Base-by-base conservation (phyloP, 2,888 invertebrate species). In the Troides oblongomaculatus region DNA sequence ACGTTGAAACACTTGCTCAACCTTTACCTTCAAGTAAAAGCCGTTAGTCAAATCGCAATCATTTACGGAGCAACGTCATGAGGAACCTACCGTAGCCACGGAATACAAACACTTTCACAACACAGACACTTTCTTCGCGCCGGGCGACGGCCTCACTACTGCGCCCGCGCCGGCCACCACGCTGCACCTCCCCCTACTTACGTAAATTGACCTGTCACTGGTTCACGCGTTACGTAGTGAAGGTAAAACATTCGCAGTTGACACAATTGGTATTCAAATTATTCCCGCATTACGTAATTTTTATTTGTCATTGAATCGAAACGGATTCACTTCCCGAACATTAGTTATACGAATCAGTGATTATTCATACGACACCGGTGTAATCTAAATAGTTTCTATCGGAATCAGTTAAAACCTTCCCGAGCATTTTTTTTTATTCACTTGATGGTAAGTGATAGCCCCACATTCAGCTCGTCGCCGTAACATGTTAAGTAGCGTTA, bases 181-280 rank as follows among this genome's bases (percentile, higher is more conserved):
- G 60, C 60, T n/a, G 12, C 12, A 64, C 69, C 64, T 69, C 69
- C 69, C 69, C n/a, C 69, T 69, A 69, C 63, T 50, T 39, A 62
- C 62, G 25, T 46, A 18, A 62, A 7, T 56, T 64, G 53, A 63
- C 58, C 63, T 56, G 62, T 62, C 62, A 46, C 67, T 62, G 62
- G n/a, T 43, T 43, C 62, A 62, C 62, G 62, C 46, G 58, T 56
- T 46, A n/a, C 21, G 2, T 30, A 30, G 64, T 57, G 69, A 69
- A 69, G 68, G 68, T 69, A 69, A 56, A 30, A 25, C n/a, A 59
- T 59, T 59, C 12, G 8, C n/a, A 12, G 21, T 58, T 7, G 1
- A 59, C 23, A 23, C 59, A 23, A 59, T 30, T 30, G 23, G 59
- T 30, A 30, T 25, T 59, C 12, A 59, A 17, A 18, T 21, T 36